Conservation (phyloP, 2,797 vertebrate genomes). For the Lithobates pipiens region DNA sequence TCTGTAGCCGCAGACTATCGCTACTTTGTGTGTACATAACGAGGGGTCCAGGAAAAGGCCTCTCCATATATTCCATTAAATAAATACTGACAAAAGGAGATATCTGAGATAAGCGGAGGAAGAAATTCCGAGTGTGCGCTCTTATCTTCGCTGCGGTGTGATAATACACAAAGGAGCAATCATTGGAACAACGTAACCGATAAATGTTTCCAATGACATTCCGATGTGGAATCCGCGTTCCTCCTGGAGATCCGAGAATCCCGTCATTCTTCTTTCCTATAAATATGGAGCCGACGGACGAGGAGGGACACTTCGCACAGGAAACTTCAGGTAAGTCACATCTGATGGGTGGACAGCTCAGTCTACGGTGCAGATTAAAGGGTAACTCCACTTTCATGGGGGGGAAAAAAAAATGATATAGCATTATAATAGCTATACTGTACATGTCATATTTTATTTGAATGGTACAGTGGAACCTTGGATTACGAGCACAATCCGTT, state of each 20-base stretch:
- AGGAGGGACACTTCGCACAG: background rate
- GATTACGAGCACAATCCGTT: too few relatives aligned
- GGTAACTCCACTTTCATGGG: too few relatives aligned
- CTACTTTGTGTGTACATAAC: background rate
- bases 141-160: background rate
- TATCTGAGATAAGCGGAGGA: background rate
- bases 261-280: background rate
- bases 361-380: too few relatives aligned
- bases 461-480: too few relatives aligned
- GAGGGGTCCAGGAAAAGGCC: background rate
- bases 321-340: conserved; percentile 15
- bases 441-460: too few relatives aligned
- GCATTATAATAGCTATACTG: too few relatives aligned
- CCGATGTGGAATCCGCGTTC: background rate
- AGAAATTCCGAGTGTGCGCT: background rate
- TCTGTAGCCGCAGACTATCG: too few relatives aligned
- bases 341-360: background rate
- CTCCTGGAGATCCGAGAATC: background rate
- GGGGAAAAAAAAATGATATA: too few relatives aligned
- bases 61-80: background rate
- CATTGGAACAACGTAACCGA: background rate
- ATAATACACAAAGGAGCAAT: background rate
- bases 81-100: background rate
- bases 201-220: background rate
- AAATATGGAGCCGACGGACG: background rate